These are phyloP conservation scores for Takifugu flavidus DNA, from an alignment of 2,113 vertebrate genomes.

Conservation along the genomic window DNA sequence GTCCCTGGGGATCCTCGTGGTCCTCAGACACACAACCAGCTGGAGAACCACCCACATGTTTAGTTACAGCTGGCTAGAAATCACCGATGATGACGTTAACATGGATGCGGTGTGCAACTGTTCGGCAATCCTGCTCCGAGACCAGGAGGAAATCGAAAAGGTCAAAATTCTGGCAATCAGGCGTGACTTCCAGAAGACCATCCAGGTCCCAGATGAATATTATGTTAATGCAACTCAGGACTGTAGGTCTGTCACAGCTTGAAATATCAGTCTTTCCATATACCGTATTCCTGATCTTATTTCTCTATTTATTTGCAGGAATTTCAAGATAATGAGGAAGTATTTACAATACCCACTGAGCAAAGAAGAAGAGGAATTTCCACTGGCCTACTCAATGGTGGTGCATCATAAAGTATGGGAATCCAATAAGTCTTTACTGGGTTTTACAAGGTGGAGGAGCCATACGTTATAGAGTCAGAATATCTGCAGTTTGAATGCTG, in stretches of 20 bases:
- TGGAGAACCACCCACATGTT: neutral
- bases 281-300: neutral
- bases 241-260: constrained; percentile 57
- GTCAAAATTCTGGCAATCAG: constrained; percentile 75
- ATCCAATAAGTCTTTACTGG: neutral
- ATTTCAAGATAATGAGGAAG: constrained; percentile 78
- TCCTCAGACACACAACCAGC: neutral
- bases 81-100: constrained; percentile 55
- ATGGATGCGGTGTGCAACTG: constrained; percentile 75
- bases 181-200: constrained; percentile 65
- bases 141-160: constrained; percentile 74
- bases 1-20: constrained; percentile 15
- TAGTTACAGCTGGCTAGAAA: constrained; percentile 58
- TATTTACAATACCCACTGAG: constrained; percentile 82
- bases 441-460: neutral
- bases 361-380: constrained; percentile 82
- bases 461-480: neutral
- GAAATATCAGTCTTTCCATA: neutral
- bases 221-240: constrained; percentile 80
- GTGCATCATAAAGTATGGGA: constrained; percentile 81
- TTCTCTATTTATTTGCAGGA: constrained; percentile 23
- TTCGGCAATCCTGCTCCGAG: constrained; percentile 77
- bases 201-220: constrained; percentile 67
- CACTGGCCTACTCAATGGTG: constrained; percentile 88
- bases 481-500: neutral